A percentile compares a stretch with the other conserved stretches of the same genome.
These are phyloP conservation scores for Anabas testudineus DNA, from an alignment of 2,797 vertebrate genomes.

Conservation along the genomic window DNA sequence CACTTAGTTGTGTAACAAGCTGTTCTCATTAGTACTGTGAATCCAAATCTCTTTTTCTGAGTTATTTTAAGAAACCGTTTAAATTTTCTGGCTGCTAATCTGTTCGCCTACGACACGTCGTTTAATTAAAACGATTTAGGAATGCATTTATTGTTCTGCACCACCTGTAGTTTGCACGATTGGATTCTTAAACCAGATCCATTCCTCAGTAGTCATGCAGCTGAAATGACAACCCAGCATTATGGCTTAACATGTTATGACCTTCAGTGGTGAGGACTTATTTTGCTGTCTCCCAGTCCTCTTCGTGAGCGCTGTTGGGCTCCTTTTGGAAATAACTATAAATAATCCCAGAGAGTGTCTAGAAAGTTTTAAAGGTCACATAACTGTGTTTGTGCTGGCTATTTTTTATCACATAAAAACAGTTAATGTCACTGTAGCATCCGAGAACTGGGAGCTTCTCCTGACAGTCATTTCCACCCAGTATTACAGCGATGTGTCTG, in stretches of 20 bases:
- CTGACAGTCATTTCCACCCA: slow-evolving; percentile 6
- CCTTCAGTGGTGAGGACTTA: too few species aligned
- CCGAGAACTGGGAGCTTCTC: not conserved
- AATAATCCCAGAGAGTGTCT: not conserved
- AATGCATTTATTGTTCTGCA: not conserved
- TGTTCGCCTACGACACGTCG: not conserved
- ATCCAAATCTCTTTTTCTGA: not conserved
- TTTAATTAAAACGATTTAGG: not conserved
- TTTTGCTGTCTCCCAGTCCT: not conserved
- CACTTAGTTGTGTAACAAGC: slow-evolving; percentile 1
- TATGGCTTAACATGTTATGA: not conserved
- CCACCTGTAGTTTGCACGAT: not conserved
- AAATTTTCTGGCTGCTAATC: not conserved
- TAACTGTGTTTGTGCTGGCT: not conserved
- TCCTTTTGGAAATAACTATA: not conserved
- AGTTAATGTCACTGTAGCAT: slow-evolving; percentile 8
- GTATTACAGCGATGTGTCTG: too few species aligned
- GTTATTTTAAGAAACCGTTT: not conserved
- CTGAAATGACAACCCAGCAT: too few species aligned
- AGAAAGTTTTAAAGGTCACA: slow-evolving; percentile 31
- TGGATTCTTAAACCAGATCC: not conserved
- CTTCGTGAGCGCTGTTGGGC: not conserved
- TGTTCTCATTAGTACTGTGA: slow-evolving; percentile 4
- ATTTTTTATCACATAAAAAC: not conserved
- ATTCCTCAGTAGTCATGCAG: not conserved